Percentiles rank a stretch among this genome's conserved stretches.
Evolutionary conservation across 2,797 vertebrate genomes (phyloP).

Genomic region (Tapera naevia): DNA sequence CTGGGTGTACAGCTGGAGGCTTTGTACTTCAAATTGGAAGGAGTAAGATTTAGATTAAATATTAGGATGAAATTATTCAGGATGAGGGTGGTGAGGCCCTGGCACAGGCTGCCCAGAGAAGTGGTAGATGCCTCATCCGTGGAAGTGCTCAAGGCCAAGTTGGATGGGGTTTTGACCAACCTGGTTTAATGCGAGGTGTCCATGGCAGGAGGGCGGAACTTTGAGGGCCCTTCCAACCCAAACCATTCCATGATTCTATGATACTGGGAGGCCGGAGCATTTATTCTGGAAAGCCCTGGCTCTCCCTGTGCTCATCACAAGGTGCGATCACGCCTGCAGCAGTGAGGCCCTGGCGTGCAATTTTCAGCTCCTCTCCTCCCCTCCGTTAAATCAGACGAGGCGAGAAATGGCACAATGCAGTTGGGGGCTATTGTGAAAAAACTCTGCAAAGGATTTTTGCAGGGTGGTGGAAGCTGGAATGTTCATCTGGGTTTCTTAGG

Average conservation of each 20-base stretch:
- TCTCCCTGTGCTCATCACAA: conserved; percentile 11
- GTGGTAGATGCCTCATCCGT: no score
- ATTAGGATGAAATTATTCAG: no score
- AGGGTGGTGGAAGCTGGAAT: conserved; percentile 27
- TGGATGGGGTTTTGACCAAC: no score
- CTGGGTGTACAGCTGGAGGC: background rate
- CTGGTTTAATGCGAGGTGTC: no score
- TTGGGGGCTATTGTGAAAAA: conserved; percentile 17
- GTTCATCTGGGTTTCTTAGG: background rate
- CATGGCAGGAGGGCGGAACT: no score
- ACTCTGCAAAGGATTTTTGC: conserved; percentile 36
- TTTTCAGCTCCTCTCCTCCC: conserved; percentile 31
- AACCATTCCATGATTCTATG: no score
- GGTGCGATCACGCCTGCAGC: conserved; percentile 30
- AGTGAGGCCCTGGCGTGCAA: background rate
- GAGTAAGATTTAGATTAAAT: no score
- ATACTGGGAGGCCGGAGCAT: background rate
- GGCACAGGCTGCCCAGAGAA: no score
- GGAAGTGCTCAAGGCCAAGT: no score
- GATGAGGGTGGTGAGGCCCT: no score
- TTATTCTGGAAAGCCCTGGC: background rate
- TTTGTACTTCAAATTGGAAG: no score
- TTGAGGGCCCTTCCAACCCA: no score
- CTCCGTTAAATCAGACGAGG: conserved; percentile 20
- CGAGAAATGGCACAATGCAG: conserved; percentile 36